Percentiles rank a stretch among this genome's conserved stretches.
Conservation (phyloP, 2,113 vertebrate species). For the Maccullochella peelii region DNA sequence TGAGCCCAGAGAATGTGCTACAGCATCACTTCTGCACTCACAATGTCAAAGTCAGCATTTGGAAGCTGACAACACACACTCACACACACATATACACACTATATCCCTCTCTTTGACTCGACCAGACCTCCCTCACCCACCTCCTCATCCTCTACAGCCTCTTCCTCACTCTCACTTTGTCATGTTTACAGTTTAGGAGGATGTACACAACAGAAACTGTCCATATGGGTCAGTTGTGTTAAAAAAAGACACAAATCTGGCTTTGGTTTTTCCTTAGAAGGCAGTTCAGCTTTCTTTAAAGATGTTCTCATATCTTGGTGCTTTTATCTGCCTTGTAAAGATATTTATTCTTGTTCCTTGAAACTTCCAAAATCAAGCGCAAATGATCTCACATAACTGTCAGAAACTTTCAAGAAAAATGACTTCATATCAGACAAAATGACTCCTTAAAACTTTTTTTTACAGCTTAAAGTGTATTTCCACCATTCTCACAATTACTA, state of each 20-base stretch:
- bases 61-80: slow-evolving; percentile 48
- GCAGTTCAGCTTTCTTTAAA: not conserved
- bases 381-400: not conserved
- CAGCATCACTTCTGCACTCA: slow-evolving; percentile 70
- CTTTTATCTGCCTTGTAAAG: not conserved
- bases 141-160: slow-evolving; percentile 10
- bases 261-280: not conserved
- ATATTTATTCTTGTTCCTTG: slow-evolving; percentile 2
- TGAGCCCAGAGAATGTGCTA: slow-evolving; percentile 79
- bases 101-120: slow-evolving; percentile 15
- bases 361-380: not conserved
- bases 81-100: slow-evolving; percentile 25
- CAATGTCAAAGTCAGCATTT: slow-evolving; percentile 76
- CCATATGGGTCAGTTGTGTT: not conserved
- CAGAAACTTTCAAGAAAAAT: not conserved
- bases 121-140: slow-evolving; percentile 24
- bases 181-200: slow-evolving; percentile 8
- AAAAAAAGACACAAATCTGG: not conserved
- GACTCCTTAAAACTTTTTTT: not conserved
- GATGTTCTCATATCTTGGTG: not conserved
- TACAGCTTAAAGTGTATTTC: not conserved
- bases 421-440: not conserved
- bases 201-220: not conserved
- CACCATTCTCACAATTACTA: not conserved
- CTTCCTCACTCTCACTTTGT: slow-evolving; percentile 10